phyloP scores from a whole-genome alignment of 2,888 invertebrate species.

The Agonum fuliginosum region DNA sequence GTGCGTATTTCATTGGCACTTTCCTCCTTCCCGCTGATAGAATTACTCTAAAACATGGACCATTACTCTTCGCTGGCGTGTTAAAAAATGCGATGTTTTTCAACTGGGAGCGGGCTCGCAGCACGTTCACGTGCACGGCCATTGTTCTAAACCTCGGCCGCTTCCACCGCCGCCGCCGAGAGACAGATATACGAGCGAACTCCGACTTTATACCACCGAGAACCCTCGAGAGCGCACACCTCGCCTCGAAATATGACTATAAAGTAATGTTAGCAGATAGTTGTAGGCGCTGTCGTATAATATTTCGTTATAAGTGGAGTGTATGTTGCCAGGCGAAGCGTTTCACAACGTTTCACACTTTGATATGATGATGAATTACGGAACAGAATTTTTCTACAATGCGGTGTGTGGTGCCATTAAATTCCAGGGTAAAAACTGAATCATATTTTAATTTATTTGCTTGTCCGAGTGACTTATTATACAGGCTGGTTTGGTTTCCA shows the following conservation, averaged over 20 bases:
- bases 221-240: conserved; percentile 40
- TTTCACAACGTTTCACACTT: not conserved
- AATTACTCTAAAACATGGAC: conserved; percentile 57
- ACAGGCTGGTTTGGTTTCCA: too few species aligned
- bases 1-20: conserved; percentile 21
- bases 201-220: conserved; percentile 47
- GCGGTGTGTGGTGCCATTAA: too few species aligned
- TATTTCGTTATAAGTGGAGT: conserved; percentile 56
- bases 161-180: conserved; percentile 32
- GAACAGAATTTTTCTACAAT: not conserved
- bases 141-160: conserved; percentile 49
- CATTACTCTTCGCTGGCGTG: conserved; percentile 51
- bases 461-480: too few species aligned
- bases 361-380: conserved; percentile 40
- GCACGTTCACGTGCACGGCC: conserved; percentile 28
- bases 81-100: conserved; percentile 52
- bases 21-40: conserved; percentile 45
- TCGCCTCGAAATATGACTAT: conserved; percentile 55
- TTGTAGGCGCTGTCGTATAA: conserved; percentile 56
- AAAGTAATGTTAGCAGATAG: conserved; percentile 58
- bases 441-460: too few species aligned
- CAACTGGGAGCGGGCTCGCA: not conserved
- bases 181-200: conserved; percentile 52
- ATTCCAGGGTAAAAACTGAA: conserved; percentile 8
- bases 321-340: conserved; percentile 6